Evolutionary conservation across 2,797 vertebrate genomes (phyloP).

Genomic region (Cyclura pinguis): DNA sequence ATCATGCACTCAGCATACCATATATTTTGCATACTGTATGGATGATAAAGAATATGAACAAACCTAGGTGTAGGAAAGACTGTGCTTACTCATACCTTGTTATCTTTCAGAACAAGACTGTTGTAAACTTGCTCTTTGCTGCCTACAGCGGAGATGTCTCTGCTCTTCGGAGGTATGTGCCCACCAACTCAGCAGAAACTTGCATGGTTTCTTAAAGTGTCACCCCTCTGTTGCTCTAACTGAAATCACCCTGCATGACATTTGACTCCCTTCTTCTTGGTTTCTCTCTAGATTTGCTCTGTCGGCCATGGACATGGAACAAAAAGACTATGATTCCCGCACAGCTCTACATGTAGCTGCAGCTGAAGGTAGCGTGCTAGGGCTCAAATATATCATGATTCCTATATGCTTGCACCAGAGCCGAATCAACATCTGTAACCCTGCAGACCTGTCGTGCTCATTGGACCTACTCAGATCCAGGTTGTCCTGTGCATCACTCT

Average conservation of each 20-base stretch:
- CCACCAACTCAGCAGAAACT: neutral
- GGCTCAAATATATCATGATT: neutral
- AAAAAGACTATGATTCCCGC: conserved; percentile 89
- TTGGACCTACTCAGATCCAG: neutral
- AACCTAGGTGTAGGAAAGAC: neutral
- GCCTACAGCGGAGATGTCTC: conserved; percentile 90
- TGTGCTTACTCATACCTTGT: conserved; percentile 6
- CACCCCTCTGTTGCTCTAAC: neutral
- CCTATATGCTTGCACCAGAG: too few species aligned
- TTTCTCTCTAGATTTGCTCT: conserved; percentile 84
- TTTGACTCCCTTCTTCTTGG: neutral
- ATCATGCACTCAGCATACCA: neutral
- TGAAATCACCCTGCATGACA: neutral
- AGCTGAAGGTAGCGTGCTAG: conserved; percentile 83
- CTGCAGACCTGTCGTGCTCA: neutral
- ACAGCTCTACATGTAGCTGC: conserved; percentile 89
- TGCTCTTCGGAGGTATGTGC: conserved; percentile 85
- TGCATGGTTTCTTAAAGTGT: neutral
- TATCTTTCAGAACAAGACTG: conserved; percentile 85
- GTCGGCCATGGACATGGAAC: conserved; percentile 89
- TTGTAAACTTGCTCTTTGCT: conserved; percentile 90
- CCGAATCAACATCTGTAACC: neutral
- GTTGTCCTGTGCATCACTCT: neutral
- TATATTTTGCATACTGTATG: neutral
- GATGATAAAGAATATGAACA: conserved; percentile 21